A percentile compares a stretch with the other conserved stretches of the same genome.
These are phyloP conservation scores for Lycocerus yunnanus DNA, from an alignment of 2,888 invertebrate genomes.

Conservation along the genomic window DNA sequence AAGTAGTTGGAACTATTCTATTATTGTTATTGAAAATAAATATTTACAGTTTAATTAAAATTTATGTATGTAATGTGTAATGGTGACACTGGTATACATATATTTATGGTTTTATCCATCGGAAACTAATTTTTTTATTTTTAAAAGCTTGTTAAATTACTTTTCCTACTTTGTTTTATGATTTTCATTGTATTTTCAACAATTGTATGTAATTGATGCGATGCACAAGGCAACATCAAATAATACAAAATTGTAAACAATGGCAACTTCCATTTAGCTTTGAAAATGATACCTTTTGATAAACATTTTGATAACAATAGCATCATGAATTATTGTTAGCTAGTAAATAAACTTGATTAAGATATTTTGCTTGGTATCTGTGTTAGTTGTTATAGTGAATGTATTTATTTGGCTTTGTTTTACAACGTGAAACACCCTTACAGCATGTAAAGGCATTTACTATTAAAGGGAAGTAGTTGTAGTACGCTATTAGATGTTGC, in stretches of 20 bases:
- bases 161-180: neutral
- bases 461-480: neutral
- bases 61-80: too few relatives aligned
- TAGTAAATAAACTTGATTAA: constrained; percentile 21
- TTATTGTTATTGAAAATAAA: too few relatives aligned
- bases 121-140: neutral
- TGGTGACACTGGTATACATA: neutral
- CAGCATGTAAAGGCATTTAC: neutral
- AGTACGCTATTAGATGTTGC: neutral
- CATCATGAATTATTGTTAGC: neutral
- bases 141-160: neutral
- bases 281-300: constrained; percentile 29
- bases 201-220: neutral
- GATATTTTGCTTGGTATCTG: neutral
- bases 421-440: neutral
- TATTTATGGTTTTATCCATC: neutral
- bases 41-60: neutral
- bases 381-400: neutral
- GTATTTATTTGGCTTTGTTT: neutral
- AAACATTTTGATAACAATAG: constrained; percentile 24
- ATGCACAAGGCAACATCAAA: neutral
- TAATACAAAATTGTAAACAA: neutral
- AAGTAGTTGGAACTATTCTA: too few relatives aligned
- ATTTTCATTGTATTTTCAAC: neutral
- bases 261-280: constrained; percentile 14